A percentile compares a stretch with the other conserved stretches of the same genome.
Evolutionary conservation across 2,888 invertebrate genomes (phyloP).

Genomic region (Apocheima hispidaria): DNA sequence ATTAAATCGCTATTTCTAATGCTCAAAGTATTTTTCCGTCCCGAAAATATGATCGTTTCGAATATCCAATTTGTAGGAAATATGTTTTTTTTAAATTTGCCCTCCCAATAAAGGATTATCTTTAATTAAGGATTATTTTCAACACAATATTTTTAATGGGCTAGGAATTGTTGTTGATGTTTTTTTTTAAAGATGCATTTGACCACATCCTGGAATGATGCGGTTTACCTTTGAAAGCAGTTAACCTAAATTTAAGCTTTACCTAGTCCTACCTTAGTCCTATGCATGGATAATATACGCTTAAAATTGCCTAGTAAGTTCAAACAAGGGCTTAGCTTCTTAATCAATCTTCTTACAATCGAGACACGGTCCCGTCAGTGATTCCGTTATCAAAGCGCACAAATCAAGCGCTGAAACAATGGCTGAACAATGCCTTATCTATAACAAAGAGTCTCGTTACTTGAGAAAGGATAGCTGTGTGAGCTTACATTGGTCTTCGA

Average conservation of each 20-base stretch:
- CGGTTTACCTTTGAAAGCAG: too few relatives aligned
- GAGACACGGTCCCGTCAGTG: constrained; percentile 51
- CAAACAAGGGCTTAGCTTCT: too few relatives aligned
- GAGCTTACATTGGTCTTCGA: constrained; percentile 52
- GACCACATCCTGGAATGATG: too few relatives aligned
- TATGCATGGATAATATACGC: too few relatives aligned
- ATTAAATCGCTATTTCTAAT: constrained; percentile 41
- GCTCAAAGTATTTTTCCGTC: constrained; percentile 31
- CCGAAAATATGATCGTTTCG: constrained; percentile 37
- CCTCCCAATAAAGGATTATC: constrained; percentile 34
- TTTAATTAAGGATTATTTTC: constrained; percentile 19
- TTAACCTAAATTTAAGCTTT: too few relatives aligned
- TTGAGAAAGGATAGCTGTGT: constrained; percentile 55
- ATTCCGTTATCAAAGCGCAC: constrained; percentile 60
- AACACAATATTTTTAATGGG: constrained; percentile 6
- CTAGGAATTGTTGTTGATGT: background rate
- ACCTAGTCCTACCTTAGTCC: too few relatives aligned
- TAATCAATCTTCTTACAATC: constrained; percentile 54
- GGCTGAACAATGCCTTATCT: constrained; percentile 58
- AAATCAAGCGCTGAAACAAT: constrained; percentile 55
- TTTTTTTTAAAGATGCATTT: background rate
- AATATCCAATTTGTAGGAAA: constrained; percentile 38
- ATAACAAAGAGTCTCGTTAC: constrained; percentile 63
- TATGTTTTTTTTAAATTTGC: constrained; percentile 26
- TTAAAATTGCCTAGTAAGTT: too few relatives aligned